Conservation (phyloP, 2,797 vertebrate species). For the Gadopsis marmoratus region DNA sequence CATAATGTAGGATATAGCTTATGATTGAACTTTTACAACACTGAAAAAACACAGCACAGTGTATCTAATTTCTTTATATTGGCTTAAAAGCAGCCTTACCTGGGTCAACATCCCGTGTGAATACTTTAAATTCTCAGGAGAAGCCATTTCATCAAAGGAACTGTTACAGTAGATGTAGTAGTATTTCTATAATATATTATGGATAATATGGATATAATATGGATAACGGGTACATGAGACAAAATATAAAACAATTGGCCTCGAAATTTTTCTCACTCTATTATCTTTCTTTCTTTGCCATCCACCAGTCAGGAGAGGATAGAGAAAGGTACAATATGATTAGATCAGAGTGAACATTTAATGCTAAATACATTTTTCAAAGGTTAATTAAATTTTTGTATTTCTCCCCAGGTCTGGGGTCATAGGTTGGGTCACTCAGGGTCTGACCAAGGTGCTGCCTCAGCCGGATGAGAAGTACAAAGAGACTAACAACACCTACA, state of each 20-base stretch:
- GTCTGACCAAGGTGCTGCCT: slow-evolving; percentile 90
- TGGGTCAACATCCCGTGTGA: background rate
- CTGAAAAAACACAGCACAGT: background rate
- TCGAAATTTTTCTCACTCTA: background rate
- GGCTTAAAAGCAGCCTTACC: background rate
- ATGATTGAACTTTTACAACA: background rate
- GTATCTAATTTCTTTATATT: background rate
- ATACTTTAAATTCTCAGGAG: too few relatives aligned
- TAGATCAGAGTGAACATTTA: background rate
- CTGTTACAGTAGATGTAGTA: background rate
- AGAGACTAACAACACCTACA: slow-evolving; percentile 10
- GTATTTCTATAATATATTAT: background rate
- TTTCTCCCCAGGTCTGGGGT: slow-evolving; percentile 81
- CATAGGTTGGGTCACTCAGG: slow-evolving; percentile 90
- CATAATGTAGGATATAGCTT: background rate
- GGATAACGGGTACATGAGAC: background rate
- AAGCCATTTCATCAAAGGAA: background rate
- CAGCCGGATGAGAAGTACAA: slow-evolving; percentile 87
- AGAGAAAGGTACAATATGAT: slow-evolving; percentile 70
- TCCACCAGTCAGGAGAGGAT: slow-evolving; percentile 58
- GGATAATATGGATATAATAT: background rate
- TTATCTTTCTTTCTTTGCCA: slow-evolving; percentile 10
- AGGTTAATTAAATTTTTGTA: background rate
- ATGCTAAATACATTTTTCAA: background rate
- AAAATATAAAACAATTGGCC: background rate